Evolutionary conservation across 2,113 vertebrate species (phyloP).

Genomic region (Cephalopterus ornatus): DNA sequence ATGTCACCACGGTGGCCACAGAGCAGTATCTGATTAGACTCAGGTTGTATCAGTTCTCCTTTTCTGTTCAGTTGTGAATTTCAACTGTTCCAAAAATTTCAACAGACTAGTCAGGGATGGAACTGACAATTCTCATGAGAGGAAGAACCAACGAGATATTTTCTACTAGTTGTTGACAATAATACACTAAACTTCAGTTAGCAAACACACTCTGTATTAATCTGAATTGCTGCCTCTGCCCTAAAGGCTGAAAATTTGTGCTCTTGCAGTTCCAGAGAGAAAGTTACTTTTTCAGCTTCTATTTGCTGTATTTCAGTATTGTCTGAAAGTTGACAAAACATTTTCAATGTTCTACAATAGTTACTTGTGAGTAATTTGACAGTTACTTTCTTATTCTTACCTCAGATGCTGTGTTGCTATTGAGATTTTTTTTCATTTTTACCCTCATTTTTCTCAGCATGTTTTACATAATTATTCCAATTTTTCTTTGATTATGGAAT

Average conservation of each 20-base stretch:
- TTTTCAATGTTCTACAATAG: not conserved
- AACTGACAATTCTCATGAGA: not conserved
- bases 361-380: not conserved
- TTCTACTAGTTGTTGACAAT: not conserved
- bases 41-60: not conserved
- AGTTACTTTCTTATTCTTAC: not conserved
- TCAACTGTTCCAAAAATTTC: not conserved
- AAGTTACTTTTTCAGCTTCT: not conserved
- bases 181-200: not conserved
- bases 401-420: not conserved
- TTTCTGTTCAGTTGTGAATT: not conserved
- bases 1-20: not conserved
- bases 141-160: not conserved
- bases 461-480: not conserved
- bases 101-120: not conserved
- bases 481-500: not conserved
- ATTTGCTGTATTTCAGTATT: not conserved
- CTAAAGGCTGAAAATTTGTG: not conserved
- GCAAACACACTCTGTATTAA: not conserved
- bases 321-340: not conserved
- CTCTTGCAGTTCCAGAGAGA: not conserved
- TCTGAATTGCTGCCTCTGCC: not conserved
- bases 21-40: not conserved
- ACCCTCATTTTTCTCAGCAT: not conserved
- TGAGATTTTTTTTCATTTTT: not conserved